Evolutionary conservation across 2,888 invertebrate species (phyloP), one percentile per base, ranked within the genome.

Genomic region (Timema cristinae): DNA sequence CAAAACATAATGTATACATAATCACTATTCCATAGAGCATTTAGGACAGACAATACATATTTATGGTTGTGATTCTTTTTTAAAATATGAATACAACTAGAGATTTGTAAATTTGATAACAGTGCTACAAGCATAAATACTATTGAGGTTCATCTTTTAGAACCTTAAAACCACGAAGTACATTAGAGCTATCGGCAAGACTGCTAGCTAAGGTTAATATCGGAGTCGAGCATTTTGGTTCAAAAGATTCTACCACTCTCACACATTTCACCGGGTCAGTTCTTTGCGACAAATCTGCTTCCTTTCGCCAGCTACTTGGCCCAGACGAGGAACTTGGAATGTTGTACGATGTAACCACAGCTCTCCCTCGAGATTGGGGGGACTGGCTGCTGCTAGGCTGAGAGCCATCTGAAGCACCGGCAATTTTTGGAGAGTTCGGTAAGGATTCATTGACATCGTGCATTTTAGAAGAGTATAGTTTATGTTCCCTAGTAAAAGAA

Each of bases 201-300:
- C 72, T 74, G n/a, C 70, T 72, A n/a, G 74, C 74, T 4, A 74
- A 59, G 4, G 74, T 74, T 15, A 74, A 67, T 8, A 71, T 47
- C 49, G 74, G 74, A 13, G 56, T 52, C 7, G 61, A 47, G 13
- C 51, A 50, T 11, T 67, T 54, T 51, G 56, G 67, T 13, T 67
- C 54, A 7, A 16, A 50, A 7, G 59, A 50, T 10, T 50, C 16
- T 7, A 32, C 48, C 47, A 51, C 50, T 13, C 32, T n/a, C 16
- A 51, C 66, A 50, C 50, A 32, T 66, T 16, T 61, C 9, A 59
- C 59, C n/a, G 70, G 70, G 13, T 66, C 69, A 8, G 61, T 59
- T n/a, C 63, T 63, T n/a, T 67, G 50, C 1, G 71, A 69, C 6
- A 61, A 61, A 63, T 63, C 67, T 7, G 67, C 68, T 68, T 71